phyloP scores from a whole-genome alignment of 2,113 vertebrate genomes.

The Ciconia stormi region DNA sequence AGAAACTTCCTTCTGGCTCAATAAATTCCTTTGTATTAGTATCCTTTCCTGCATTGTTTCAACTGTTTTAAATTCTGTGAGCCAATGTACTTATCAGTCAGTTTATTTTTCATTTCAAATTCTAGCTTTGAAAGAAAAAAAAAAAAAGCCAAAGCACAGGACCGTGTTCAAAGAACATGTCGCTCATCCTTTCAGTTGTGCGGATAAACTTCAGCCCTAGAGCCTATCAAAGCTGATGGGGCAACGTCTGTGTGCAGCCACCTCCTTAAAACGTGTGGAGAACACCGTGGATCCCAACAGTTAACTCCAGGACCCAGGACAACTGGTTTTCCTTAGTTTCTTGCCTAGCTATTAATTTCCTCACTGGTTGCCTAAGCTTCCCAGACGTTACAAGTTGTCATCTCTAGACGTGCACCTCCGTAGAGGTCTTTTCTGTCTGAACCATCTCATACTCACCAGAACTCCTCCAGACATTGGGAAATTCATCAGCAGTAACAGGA shows the following conservation, averaged over 20 bases:
- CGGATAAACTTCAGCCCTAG: neutral
- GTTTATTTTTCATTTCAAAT: conserved; percentile 29
- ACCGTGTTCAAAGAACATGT: neutral
- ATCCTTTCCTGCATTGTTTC: neutral
- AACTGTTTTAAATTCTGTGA: neutral
- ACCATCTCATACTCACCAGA: neutral
- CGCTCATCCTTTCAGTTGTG: neutral
- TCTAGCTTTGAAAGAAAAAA: neutral
- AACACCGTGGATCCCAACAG: neutral
- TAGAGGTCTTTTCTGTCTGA: neutral
- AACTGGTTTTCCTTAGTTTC: neutral
- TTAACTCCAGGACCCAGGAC: neutral
- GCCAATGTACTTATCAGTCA: neutral
- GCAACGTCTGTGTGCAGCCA: neutral
- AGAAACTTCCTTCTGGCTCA: conserved; percentile 9
- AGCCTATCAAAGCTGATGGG: neutral
- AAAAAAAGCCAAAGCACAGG: neutral
- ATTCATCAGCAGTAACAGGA: rapidly evolving
- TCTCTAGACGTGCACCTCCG: rapidly evolving
- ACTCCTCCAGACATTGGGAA: neutral
- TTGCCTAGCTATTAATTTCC: neutral
- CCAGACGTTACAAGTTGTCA: neutral
- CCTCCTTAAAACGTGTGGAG: neutral
- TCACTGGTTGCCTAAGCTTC: neutral
- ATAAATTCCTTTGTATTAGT: neutral